Evolutionary conservation across 2,113 vertebrate species (phyloP).

Genomic region (Proterorhinus semilunaris): DNA sequence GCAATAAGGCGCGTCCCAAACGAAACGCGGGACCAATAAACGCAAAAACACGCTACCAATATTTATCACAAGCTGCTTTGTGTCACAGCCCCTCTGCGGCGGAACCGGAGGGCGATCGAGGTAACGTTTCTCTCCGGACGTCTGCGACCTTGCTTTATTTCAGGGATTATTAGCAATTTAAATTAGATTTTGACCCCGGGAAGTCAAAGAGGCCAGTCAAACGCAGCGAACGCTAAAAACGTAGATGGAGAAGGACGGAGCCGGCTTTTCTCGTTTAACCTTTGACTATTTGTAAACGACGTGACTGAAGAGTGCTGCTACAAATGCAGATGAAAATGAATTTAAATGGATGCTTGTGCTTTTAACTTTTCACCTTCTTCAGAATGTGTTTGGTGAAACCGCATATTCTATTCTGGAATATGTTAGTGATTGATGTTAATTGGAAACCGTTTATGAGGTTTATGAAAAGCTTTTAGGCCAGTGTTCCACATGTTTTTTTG

Average conservation of each 20-base stretch:
- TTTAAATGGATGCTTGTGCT: no score
- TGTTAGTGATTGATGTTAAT: no score
- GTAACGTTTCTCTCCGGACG: neutral
- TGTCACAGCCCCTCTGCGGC: neutral
- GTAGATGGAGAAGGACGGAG: neutral
- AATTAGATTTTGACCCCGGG: neutral
- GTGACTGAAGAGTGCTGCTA: neutral
- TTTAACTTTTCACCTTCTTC: no score
- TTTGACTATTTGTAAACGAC: neutral
- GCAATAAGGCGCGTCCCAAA: constrained; percentile 6
- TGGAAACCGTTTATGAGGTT: no score
- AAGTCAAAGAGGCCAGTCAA: neutral
- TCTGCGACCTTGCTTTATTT: neutral
- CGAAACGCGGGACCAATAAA: neutral
- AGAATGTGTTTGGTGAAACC: no score
- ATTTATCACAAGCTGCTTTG: neutral
- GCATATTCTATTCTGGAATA: no score
- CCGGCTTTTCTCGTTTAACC: neutral
- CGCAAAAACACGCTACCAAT: neutral
- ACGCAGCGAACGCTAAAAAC: neutral
- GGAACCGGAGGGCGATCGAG: neutral
- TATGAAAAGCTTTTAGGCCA: no score
- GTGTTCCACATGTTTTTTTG: no score
- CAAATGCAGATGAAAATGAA: neutral
- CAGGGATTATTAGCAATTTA: constrained; percentile 4